phyloP scores from a whole-genome alignment of 2,888 invertebrate genomes.

The Noctua comes region DNA sequence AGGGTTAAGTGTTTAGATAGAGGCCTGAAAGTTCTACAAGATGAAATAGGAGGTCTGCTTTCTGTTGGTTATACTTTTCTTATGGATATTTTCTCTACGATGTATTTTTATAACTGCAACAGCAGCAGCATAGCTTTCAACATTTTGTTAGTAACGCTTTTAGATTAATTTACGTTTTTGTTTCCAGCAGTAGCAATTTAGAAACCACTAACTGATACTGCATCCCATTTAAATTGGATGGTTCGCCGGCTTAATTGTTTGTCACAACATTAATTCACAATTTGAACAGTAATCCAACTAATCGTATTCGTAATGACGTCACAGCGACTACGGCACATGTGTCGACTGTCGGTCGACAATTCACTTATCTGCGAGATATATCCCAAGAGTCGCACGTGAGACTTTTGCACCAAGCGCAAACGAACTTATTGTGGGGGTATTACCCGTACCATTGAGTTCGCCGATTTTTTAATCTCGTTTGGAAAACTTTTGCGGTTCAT shows the following conservation, averaged over 20 bases:
- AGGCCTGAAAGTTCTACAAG: too few relatives aligned
- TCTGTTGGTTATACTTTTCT: neutral
- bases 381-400: conserved; percentile 58
- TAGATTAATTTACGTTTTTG: neutral
- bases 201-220: conserved; percentile 41
- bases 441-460: conserved; percentile 48
- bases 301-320: conserved; percentile 53
- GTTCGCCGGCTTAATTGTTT: conserved; percentile 49
- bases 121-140: neutral
- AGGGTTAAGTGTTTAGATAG: conserved; percentile 17
- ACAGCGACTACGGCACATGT: conserved; percentile 41
- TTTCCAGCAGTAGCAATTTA: conserved; percentile 22
- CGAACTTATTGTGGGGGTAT: conserved; percentile 56
- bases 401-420: conserved; percentile 55
- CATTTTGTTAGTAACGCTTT: neutral
- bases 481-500: conserved; percentile 20
- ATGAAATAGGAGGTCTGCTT: neutral
- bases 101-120: neutral
- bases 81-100: neutral
- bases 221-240: conserved; percentile 36
- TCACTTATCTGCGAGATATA: conserved; percentile 54
- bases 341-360: conserved; percentile 56
- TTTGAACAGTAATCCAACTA: conserved; percentile 52
- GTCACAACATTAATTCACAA: conserved; percentile 61
- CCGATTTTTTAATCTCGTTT: conserved; percentile 46